Percentiles rank a stretch among this genome's conserved stretches.
Conservation (phyloP, 2,888 invertebrate genomes). For the Lottia gigantea region DNA sequence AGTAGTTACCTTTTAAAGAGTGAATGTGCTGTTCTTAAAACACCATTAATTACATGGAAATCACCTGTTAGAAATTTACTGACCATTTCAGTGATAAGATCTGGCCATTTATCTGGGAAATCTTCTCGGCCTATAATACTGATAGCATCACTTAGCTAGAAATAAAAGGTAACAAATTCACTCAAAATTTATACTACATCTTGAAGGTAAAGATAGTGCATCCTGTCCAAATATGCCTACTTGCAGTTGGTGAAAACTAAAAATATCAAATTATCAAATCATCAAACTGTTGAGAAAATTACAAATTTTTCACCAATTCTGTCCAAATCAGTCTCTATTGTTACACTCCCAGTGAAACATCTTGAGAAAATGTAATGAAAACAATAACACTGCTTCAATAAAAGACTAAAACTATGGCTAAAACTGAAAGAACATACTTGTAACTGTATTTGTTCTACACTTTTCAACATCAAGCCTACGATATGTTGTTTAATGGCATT, state of each 20-base stretch:
- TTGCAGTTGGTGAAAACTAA: not conserved
- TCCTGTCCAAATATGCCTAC: not conserved
- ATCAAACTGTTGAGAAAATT: not conserved
- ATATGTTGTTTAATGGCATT: conserved; percentile 85
- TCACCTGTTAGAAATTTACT: conserved; percentile 87
- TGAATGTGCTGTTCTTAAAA: conserved; percentile 94
- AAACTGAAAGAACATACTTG: conserved; percentile 72
- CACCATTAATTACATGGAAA: conserved; percentile 93
- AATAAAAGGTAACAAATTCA: conserved; percentile 14
- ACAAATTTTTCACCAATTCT: not conserved
- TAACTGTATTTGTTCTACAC: conserved; percentile 89
- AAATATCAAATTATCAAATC: too few species aligned
- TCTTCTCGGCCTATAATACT: conserved; percentile 96
- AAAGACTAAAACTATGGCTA: too few species aligned
- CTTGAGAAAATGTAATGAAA: too few species aligned
- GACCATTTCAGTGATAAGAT: conserved; percentile 91
- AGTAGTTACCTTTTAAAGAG: conserved; percentile 93
- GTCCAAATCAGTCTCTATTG: too few species aligned
- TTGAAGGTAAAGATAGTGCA: not conserved
- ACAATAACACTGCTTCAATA: too few species aligned
- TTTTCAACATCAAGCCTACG: conserved; percentile 91
- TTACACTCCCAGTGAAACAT: too few species aligned
- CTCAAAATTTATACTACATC: not conserved
- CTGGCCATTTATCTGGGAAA: conserved; percentile 97
- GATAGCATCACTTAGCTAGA: conserved; percentile 87